Evolutionary conservation across 2,797 vertebrate genomes (phyloP).

Genomic region (Dermochelys coriacea): DNA sequence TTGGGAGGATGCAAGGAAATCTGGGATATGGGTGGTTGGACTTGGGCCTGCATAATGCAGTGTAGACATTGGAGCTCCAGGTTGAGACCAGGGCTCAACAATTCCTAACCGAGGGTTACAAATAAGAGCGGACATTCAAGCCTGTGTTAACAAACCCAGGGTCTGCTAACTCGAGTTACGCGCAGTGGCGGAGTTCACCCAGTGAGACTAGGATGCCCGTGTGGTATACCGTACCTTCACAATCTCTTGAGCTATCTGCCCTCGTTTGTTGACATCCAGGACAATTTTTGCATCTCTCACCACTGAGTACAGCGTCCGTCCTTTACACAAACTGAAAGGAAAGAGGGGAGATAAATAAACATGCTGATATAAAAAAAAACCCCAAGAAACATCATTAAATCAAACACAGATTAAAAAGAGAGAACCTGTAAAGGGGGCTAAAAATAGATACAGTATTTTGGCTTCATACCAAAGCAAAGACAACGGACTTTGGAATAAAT

Average conservation of each 20-base stretch:
- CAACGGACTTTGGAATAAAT: accelerated
- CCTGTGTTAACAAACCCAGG: background rate
- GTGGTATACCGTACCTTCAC: constrained; percentile 89
- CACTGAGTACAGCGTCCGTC: constrained; percentile 95
- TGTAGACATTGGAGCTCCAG: background rate
- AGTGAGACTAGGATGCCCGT: no score
- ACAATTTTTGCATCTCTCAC: constrained; percentile 97
- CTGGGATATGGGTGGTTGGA: background rate
- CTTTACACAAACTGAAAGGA: constrained; percentile 94
- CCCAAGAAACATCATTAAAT: background rate
- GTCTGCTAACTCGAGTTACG: background rate
- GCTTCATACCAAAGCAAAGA: background rate
- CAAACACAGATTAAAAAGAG: background rate
- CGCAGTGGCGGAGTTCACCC: background rate
- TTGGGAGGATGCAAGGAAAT: background rate
- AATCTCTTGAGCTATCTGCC: constrained; percentile 98
- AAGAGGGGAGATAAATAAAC: constrained; percentile 2
- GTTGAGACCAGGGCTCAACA: background rate
- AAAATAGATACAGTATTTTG: accelerated
- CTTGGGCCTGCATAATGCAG: background rate
- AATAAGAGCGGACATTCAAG: background rate
- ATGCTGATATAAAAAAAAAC: background rate
- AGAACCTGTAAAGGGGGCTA: background rate
- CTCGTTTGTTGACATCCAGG: constrained; percentile 98
- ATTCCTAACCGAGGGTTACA: background rate